Conservation (phyloP, 2,113 vertebrate species). For the Apus apus region DNA sequence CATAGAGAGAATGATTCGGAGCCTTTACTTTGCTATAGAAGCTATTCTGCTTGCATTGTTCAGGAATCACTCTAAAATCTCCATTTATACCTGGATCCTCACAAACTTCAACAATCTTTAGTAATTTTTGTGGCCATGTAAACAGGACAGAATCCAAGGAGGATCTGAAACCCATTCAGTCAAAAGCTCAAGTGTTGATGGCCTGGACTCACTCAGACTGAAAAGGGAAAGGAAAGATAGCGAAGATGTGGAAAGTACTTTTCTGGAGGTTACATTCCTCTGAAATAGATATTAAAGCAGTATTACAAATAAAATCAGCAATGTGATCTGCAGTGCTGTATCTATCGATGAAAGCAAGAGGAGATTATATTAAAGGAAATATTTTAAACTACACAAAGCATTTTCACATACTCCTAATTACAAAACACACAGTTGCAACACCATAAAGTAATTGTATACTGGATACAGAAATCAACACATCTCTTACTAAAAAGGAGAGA, state of each 20-base stretch:
- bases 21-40: neutral
- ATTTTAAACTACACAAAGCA: slow-evolving; percentile 48
- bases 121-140: neutral
- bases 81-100: neutral
- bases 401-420: slow-evolving; percentile 48
- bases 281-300: slow-evolving; percentile 57
- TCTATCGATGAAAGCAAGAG: slow-evolving; percentile 1
- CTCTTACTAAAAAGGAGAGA: slow-evolving; percentile 36
- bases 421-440: slow-evolving; percentile 28
- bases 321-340: neutral
- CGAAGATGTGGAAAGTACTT: slow-evolving; percentile 33
- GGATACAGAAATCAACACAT: slow-evolving; percentile 48
- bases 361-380: slow-evolving; percentile 58
- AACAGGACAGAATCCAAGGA: neutral
- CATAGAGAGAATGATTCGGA: neutral
- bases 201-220: neutral
- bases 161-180: neutral
- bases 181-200: slow-evolving; percentile 13
- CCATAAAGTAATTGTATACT: slow-evolving; percentile 49
- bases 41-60: neutral
- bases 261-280: slow-evolving; percentile 57
- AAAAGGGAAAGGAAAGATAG: slow-evolving; percentile 8
- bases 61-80: neutral
- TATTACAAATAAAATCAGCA: slow-evolving; percentile 54
- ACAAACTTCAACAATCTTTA: neutral